Evolutionary conservation across 1,140 invertebrate genomes (phyloP).

Genomic region (Macrocentrus cingulum): DNA sequence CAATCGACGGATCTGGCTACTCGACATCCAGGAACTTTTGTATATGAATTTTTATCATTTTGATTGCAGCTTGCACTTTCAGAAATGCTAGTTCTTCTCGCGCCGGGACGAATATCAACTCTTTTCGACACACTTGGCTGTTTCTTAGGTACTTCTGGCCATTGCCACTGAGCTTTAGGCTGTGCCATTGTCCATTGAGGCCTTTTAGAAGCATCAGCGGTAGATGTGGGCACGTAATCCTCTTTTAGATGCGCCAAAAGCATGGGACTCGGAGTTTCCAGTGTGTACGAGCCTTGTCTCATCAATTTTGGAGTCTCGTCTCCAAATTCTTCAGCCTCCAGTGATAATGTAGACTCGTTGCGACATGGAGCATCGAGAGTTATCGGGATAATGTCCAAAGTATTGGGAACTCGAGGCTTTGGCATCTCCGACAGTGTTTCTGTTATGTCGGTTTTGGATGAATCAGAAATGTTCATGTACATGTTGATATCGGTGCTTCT

Average conservation of each 20-base stretch:
- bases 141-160: not conserved
- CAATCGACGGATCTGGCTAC: constrained; percentile 43
- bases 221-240: constrained; percentile 58
- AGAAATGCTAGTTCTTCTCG: constrained; percentile 5
- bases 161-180: constrained; percentile 44
- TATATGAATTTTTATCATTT: not conserved
- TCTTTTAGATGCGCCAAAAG: constrained; percentile 59
- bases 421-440: constrained; percentile 40
- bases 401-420: constrained; percentile 54
- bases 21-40: constrained; percentile 16
- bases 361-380: constrained; percentile 33
- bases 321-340: constrained; percentile 13
- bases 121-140: constrained; percentile 32
- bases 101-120: constrained; percentile 20
- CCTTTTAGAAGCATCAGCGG: constrained; percentile 49
- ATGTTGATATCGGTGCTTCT: constrained; percentile 40
- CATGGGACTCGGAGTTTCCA: constrained; percentile 65
- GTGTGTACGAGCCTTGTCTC: constrained; percentile 65
- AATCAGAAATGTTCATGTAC: constrained; percentile 34
- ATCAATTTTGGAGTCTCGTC: constrained; percentile 55
- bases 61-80: constrained; percentile 8
- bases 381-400: constrained; percentile 51
- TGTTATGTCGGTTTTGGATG: constrained; percentile 33
- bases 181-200: constrained; percentile 59
- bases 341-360: constrained; percentile 20